These are phyloP conservation scores for Halisarca cf. caerulea DNA, from an alignment of 37 sponge, comb jelly and placozoan species.

Conservation along the genomic window DNA sequence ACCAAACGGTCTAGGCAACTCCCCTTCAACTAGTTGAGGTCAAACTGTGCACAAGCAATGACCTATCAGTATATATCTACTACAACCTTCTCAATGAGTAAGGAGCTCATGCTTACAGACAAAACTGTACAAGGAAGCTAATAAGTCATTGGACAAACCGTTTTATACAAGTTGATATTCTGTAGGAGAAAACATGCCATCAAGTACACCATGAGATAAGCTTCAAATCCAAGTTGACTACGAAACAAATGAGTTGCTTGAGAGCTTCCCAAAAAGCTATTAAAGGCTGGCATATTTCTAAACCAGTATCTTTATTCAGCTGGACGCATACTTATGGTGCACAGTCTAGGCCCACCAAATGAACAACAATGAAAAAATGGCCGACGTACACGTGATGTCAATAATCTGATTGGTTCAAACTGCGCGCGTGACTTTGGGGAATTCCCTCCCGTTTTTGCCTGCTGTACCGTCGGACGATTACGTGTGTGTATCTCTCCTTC, in stretches of 20 bases:
- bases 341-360: neutral
- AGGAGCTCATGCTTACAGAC: too few relatives aligned
- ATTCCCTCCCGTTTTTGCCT: neutral
- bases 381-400: constrained; percentile 10
- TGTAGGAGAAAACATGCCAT: constrained; percentile 51
- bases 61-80: too few relatives aligned
- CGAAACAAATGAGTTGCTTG: constrained; percentile 65
- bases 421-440: neutral
- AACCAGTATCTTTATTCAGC: neutral
- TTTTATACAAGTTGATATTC: constrained; percentile 79
- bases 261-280: neutral
- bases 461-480: too few relatives aligned
- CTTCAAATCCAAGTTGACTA: constrained; percentile 57
- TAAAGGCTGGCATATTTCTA: neutral
- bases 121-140: too few relatives aligned
- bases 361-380: constrained; percentile 1
- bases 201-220: constrained; percentile 63
- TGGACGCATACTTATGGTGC: neutral
- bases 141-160: constrained; percentile 29
- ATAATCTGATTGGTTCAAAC: neutral
- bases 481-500: neutral
- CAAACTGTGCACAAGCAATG: neutral
- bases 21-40: neutral
- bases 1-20: too few relatives aligned
- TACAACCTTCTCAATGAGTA: too few relatives aligned